Evolutionary conservation across 2,113 vertebrate genomes (phyloP).

Genomic region (Saccopteryx leptura): DNA sequence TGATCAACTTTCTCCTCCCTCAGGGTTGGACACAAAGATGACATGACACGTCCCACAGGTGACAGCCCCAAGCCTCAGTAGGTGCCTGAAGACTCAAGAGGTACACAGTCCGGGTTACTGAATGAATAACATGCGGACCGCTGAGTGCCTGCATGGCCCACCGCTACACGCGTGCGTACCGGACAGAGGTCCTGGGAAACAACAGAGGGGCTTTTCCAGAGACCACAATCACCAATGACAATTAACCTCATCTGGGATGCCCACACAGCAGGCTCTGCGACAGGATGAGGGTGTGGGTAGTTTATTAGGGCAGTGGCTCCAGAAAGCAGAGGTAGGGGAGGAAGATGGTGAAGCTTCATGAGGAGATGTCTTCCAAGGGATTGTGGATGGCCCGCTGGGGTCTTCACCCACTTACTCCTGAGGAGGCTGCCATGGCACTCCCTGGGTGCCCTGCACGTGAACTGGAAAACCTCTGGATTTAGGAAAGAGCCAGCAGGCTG

Average conservation of each 20-base stretch:
- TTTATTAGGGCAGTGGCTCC: accelerated
- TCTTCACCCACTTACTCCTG: not conserved
- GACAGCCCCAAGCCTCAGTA: accelerated
- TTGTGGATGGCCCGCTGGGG: accelerated
- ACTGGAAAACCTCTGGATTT: not conserved
- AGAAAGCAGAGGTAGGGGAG: not conserved
- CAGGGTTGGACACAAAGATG: not conserved
- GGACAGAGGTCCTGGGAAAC: not conserved
- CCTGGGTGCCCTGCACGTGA: accelerated
- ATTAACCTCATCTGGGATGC: too few species aligned
- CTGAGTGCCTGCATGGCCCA: not conserved
- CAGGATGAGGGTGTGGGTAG: accelerated
- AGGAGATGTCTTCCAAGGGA: not conserved
- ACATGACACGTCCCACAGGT: accelerated
- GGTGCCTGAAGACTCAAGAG: not conserved
- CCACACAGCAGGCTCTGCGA: not conserved
- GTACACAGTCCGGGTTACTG: not conserved
- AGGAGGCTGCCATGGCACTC: not conserved
- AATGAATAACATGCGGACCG: not conserved
- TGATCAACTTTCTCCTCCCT: not conserved
- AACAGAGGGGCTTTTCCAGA: not conserved
- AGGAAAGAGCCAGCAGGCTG: accelerated
- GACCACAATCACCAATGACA: not conserved
- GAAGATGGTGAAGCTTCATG: not conserved
- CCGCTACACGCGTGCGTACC: accelerated